Conservation (phyloP, 2,113 vertebrate genomes). For the Sinocyclocheilus grahami region DNA sequence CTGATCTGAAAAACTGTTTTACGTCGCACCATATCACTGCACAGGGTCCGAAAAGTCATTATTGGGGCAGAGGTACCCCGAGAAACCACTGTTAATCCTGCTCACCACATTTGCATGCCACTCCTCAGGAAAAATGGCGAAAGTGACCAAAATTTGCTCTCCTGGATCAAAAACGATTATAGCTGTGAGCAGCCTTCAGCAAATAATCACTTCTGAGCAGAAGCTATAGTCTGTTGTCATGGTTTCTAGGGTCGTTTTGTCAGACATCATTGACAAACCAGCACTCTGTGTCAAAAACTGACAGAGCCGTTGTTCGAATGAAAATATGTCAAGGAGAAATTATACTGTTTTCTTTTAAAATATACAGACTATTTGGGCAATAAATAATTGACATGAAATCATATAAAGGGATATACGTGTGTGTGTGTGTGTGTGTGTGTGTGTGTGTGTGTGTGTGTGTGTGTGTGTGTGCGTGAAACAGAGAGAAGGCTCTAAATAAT, state of each 20-base stretch:
- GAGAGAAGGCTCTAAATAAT: too few relatives aligned
- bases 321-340: not conserved
- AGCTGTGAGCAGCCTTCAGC: constrained; percentile 64
- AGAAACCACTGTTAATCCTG: constrained; percentile 63
- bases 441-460: not conserved
- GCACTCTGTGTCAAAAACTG: constrained; percentile 35
- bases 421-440: not conserved
- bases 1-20: constrained; percentile 58
- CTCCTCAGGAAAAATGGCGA: constrained; percentile 81
- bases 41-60: constrained; percentile 60
- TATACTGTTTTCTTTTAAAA: constrained; percentile 35
- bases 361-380: constrained; percentile 64
- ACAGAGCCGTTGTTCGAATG: constrained; percentile 60
- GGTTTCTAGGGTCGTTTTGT: constrained; percentile 57
- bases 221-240: constrained; percentile 63
- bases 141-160: constrained; percentile 76
- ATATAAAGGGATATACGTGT: too few relatives aligned
- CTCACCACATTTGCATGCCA: constrained; percentile 68
- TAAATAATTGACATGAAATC: constrained; percentile 53
- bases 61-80: constrained; percentile 51
- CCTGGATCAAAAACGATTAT: constrained; percentile 58
- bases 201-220: constrained; percentile 54
- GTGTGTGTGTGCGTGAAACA: not conserved
- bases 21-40: constrained; percentile 53
- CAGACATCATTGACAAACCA: constrained; percentile 61